These are phyloP conservation scores for Panurus biarmicus DNA, from an alignment of 2,113 vertebrate species.

Conservation along the genomic window DNA sequence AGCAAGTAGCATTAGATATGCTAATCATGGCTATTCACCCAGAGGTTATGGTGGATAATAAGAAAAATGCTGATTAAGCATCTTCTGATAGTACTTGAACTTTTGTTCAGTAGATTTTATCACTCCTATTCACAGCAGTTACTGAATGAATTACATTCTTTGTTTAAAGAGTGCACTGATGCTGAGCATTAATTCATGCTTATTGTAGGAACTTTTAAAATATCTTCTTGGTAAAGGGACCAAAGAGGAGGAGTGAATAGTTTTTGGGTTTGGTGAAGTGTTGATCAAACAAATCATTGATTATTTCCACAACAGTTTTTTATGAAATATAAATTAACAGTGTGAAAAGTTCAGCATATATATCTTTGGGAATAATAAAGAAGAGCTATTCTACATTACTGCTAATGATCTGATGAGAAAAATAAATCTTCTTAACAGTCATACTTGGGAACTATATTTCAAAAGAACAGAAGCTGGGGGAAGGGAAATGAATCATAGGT, in stretches of 20 bases:
- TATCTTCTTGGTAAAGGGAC: neutral
- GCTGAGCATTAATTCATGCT: neutral
- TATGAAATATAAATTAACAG: neutral
- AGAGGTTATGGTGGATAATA: neutral
- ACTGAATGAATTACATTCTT: conserved; percentile 9
- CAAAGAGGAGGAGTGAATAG: neutral
- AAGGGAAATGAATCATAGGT: neutral
- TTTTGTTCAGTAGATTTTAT: conserved; percentile 42
- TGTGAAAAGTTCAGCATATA: neutral
- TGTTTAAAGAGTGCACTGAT: neutral
- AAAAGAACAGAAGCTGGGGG: neutral
- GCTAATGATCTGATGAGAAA: neutral
- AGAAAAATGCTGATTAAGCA: conserved; percentile 41
- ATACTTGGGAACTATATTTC: neutral
- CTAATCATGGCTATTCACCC: neutral
- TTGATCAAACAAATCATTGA: neutral
- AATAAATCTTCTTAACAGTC: neutral
- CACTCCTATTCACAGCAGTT: neutral
- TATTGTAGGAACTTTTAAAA: neutral
- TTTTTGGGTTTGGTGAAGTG: neutral
- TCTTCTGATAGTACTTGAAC: conserved; percentile 1
- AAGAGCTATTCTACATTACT: neutral
- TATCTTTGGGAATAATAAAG: neutral
- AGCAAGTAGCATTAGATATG: neutral
- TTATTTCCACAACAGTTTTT: neutral